A percentile compares a stretch with the other conserved stretches of the same genome.
Conservation (phyloP, 2,888 invertebrate species). For the Acanthosepion pharaonis region DNA sequence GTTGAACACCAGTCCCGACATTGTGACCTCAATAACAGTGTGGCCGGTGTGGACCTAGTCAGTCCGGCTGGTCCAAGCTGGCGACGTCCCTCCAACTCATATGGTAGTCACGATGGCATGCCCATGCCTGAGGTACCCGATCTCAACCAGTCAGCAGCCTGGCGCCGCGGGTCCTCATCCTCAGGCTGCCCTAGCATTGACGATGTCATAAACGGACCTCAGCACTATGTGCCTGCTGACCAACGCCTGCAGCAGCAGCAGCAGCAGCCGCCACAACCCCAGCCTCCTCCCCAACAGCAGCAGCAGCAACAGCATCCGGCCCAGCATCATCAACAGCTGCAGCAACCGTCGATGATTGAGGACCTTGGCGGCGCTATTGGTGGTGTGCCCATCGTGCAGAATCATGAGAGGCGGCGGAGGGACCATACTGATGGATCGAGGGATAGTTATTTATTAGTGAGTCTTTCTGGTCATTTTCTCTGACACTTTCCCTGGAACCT, state of each 20-base stretch:
- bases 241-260: constrained; percentile 40
- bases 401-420: constrained; percentile 43
- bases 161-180: constrained; percentile 42
- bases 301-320: constrained; percentile 35
- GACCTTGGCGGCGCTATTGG: constrained; percentile 41
- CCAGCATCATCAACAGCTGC: constrained; percentile 44
- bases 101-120: constrained; percentile 14
- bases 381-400: constrained; percentile 36
- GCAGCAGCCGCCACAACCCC: constrained; percentile 10
- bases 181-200: constrained; percentile 42
- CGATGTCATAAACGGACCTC: constrained; percentile 37
- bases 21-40: constrained; percentile 43
- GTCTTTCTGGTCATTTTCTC: not conserved
- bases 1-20: constrained; percentile 37
- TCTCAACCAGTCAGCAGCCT: constrained; percentile 34
- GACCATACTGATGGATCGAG: constrained; percentile 43
- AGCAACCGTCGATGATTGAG: constrained; percentile 42
- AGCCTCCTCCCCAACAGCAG: constrained; percentile 38
- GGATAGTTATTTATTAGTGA: constrained; percentile 44
- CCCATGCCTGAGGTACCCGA: constrained; percentile 43
- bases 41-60: constrained; percentile 44
- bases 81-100: constrained; percentile 42
- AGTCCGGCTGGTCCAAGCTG: constrained; percentile 44
- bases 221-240: constrained; percentile 45
- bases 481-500: not conserved